Percentiles rank a stretch among this genome's conserved stretches.
Conservation (phyloP, 2,888 invertebrate species). For the Nemapogon koenigi region DNA sequence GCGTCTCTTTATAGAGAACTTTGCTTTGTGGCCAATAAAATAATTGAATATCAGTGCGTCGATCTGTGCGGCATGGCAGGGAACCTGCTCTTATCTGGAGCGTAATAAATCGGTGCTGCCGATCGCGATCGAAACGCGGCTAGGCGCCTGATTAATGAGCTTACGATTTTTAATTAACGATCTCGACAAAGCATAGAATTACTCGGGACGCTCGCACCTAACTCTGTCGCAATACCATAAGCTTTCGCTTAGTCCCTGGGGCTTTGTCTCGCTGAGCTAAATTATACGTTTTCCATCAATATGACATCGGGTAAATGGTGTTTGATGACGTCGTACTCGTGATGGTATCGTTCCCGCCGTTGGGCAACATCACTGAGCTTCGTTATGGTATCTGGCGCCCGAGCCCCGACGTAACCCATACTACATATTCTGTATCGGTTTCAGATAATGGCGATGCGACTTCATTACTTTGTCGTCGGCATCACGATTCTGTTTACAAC, state of each 20-base stretch:
- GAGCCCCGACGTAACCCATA: constrained; percentile 4
- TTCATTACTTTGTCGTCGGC: constrained; percentile 40
- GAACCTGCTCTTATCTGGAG: constrained; percentile 35
- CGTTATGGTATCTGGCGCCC: constrained; percentile 19
- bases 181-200: constrained; percentile 23
- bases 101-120: constrained; percentile 37
- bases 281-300: constrained; percentile 36
- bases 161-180: constrained; percentile 46
- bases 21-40: constrained; percentile 27
- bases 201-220: constrained; percentile 21
- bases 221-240: constrained; percentile 15
- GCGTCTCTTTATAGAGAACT: constrained; percentile 25
- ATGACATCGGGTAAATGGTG: not conserved
- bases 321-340: constrained; percentile 23
- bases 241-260: constrained; percentile 28
- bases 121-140: constrained; percentile 33
- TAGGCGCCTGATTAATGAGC: constrained; percentile 39
- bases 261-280: constrained; percentile 29
- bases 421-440: constrained; percentile 33
- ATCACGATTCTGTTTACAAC: constrained; percentile 34
- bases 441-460: constrained; percentile 29
- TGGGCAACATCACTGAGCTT: constrained; percentile 31
- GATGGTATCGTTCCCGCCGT: constrained; percentile 36
- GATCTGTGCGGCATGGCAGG: constrained; percentile 17
- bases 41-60: constrained; percentile 26